Percentiles rank a stretch among this genome's conserved stretches.
phyloP scores from a whole-genome alignment of 2,888 invertebrate species.

The Dicycla oo region DNA sequence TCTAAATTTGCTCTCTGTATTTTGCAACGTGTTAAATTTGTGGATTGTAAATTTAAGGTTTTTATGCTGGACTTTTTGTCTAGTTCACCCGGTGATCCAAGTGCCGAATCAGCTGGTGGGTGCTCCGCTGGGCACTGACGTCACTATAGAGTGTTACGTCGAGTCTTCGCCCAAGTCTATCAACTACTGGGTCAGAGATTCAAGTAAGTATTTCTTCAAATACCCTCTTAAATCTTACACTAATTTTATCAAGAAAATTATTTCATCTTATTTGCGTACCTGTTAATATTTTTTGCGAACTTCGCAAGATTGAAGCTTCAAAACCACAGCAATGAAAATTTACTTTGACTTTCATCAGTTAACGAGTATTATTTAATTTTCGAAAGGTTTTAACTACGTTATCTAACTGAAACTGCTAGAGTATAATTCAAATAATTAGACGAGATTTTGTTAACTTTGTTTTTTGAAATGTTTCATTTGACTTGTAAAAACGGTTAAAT shows the following conservation, averaged over 20 bases:
- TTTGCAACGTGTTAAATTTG: conserved; percentile 33
- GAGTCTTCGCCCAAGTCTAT: conserved; percentile 97
- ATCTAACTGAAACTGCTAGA: conserved; percentile 49
- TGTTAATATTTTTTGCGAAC: conserved; percentile 54
- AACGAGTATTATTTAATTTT: conserved; percentile 60
- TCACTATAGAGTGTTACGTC: conserved; percentile 96
- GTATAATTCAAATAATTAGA: conserved; percentile 58
- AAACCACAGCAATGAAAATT: conserved; percentile 55
- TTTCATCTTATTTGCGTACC: conserved; percentile 45
- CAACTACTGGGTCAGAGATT: conserved; percentile 97
- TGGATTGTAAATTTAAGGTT: conserved; percentile 1
- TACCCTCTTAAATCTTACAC: conserved; percentile 3
- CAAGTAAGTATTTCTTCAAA: conserved; percentile 91
- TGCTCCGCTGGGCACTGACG: conserved; percentile 96
- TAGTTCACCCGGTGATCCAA: conserved; percentile 97
- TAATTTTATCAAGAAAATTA: conserved; percentile 19
- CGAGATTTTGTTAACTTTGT: conserved; percentile 50
- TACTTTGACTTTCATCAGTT: conserved; percentile 55
- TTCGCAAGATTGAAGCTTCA: conserved; percentile 48
- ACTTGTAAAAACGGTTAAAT: conserved; percentile 27
- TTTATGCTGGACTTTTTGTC: conserved; percentile 45
- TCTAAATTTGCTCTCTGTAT: conserved; percentile 53
- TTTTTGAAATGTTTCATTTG: conserved; percentile 52
- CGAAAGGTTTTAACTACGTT: conserved; percentile 56
- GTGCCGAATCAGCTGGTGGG: conserved; percentile 98